A percentile compares a stretch with the other conserved stretches of the same genome.
Conservation (phyloP, 2,888 invertebrate genomes). For the Lasioglossum vierecki region DNA sequence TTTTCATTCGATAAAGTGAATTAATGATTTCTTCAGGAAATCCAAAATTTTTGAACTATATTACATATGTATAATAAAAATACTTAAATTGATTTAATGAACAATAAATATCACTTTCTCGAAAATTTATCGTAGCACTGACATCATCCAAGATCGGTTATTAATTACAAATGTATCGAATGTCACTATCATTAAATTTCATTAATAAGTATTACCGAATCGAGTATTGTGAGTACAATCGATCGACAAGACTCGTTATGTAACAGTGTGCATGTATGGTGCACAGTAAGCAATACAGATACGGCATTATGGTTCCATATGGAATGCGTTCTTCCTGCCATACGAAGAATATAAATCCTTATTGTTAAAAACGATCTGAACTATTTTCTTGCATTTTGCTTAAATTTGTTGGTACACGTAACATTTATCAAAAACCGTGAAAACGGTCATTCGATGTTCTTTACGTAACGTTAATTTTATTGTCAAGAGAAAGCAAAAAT, state of each 20-base stretch:
- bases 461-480: not conserved
- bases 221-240: constrained; percentile 37
- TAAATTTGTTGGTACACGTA: not conserved
- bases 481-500: not conserved
- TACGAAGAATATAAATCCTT: not conserved
- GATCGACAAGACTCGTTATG: constrained; percentile 55
- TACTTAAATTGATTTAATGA: not conserved
- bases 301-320: constrained; percentile 39
- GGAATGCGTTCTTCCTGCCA: not conserved
- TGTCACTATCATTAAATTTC: not conserved
- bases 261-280: constrained; percentile 48
- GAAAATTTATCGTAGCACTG: not conserved
- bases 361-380: too few species aligned
- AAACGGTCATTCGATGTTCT: not conserved
- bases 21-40: not conserved
- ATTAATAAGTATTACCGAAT: constrained; percentile 24
- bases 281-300: constrained; percentile 35
- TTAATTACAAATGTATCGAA: too few species aligned
- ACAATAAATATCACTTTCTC: not conserved
- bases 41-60: not conserved
- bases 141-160: too few species aligned
- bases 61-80: too few species aligned
- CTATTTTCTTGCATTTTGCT: not conserved
- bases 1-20: not conserved
- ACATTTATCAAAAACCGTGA: not conserved